Evolutionary conservation across 2,888 invertebrate genomes (phyloP).

Genomic region (Oscheius sp.): DNA sequence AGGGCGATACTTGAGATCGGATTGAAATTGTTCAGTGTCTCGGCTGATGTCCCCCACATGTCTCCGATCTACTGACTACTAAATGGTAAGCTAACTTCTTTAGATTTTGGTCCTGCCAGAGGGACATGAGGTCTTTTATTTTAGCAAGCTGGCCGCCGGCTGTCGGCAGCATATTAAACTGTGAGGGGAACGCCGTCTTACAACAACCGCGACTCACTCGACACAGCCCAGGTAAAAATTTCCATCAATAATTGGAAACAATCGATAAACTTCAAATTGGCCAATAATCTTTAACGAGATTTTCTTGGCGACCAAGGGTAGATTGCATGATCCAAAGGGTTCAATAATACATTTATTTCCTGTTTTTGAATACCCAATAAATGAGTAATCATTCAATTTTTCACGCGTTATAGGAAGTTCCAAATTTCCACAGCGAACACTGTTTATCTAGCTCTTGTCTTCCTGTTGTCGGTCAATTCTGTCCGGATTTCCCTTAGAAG

Average conservation of each 20-base stretch:
- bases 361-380: not conserved
- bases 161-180: constrained; percentile 38
- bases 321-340: too few relatives aligned
- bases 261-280: too few relatives aligned
- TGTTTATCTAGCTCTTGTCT: constrained; percentile 28
- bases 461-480: constrained; percentile 34
- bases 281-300: not conserved
- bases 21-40: too few relatives aligned
- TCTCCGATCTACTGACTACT: not conserved
- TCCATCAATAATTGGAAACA: not conserved
- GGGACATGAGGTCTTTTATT: constrained; percentile 30
- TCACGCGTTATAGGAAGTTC: constrained; percentile 10
- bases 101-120: not conserved
- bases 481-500: constrained; percentile 24
- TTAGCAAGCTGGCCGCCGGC: constrained; percentile 37
- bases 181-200: constrained; percentile 33
- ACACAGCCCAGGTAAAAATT: constrained; percentile 36
- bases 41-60: not conserved
- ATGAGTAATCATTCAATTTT: not conserved
- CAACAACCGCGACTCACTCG: constrained; percentile 33
- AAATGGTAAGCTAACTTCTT: not conserved
- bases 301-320: too few relatives aligned
- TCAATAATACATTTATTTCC: not conserved
- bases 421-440: constrained; percentile 26
- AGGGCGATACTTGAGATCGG: too few relatives aligned